These are phyloP conservation scores for Drosophila aldrichi DNA, from an alignment of 2,888 invertebrate species.

Conservation along the genomic window DNA sequence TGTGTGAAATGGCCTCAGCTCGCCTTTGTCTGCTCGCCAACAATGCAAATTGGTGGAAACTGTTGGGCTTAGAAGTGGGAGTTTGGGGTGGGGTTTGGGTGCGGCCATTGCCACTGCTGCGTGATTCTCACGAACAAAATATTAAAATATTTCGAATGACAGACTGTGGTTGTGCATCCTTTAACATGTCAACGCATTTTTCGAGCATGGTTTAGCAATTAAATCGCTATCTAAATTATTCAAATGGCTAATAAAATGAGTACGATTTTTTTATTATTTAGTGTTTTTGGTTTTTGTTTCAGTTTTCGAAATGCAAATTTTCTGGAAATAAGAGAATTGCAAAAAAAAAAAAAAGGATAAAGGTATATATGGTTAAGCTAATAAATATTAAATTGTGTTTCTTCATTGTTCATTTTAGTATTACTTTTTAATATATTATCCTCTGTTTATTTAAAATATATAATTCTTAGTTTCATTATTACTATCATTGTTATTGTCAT, in stretches of 20 bases:
- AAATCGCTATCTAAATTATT: constrained; percentile 24
- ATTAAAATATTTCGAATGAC: constrained; percentile 41
- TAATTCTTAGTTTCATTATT: background rate
- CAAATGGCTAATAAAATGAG: constrained; percentile 24
- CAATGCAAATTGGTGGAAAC: constrained; percentile 47
- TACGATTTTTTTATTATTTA: background rate
- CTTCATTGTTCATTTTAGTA: background rate
- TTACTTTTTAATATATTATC: too few relatives aligned
- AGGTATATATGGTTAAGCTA: too few relatives aligned
- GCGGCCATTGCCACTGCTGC: background rate
- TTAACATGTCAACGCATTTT: constrained; percentile 3
- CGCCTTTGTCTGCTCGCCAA: constrained; percentile 46
- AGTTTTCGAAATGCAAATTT: background rate
- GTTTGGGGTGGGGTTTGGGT: background rate
- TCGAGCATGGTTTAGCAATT: constrained; percentile 33
- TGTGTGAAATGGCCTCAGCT: constrained; percentile 29
- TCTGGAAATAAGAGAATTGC: background rate
- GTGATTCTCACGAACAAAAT: constrained; percentile 26
- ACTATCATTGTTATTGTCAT: background rate
- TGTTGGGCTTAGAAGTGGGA: constrained; percentile 29
- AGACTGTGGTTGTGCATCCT: constrained; percentile 22
- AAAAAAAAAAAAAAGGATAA: background rate
- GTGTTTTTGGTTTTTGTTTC: background rate
- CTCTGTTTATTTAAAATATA: too few relatives aligned
- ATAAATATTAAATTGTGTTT: too few relatives aligned